Percentiles rank a stretch among this genome's conserved stretches.
phyloP scores from a whole-genome alignment of 2,888 invertebrate species.

The Caradrina clavipalpis region DNA sequence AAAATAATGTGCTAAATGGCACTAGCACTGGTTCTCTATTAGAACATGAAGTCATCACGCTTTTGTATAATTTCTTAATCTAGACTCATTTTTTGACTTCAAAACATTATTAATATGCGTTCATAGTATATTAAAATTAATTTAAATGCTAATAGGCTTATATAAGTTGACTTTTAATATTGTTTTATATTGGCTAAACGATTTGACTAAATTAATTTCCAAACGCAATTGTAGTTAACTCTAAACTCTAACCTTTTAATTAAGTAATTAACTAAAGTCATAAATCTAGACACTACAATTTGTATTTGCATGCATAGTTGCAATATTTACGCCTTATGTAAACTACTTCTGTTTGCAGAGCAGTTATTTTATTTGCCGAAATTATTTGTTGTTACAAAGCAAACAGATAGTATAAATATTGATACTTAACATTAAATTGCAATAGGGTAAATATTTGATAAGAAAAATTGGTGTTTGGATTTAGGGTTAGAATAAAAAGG shows the following conservation, averaged over 20 bases:
- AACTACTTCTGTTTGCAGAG: slow-evolving; percentile 3
- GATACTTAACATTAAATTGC: slow-evolving; percentile 5
- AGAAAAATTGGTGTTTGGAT: slow-evolving; percentile 15
- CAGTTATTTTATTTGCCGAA: slow-evolving; percentile 11
- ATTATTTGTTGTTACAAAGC: slow-evolving; percentile 17
- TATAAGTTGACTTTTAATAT: too few relatives aligned
- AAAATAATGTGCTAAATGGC: not conserved
- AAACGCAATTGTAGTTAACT: not conserved
- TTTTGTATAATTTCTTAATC: slow-evolving; percentile 6
- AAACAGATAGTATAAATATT: slow-evolving; percentile 34
- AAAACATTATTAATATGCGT: not conserved
- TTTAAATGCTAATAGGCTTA: slow-evolving; percentile 3
- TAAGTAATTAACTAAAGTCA: not conserved
- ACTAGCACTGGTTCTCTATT: not conserved
- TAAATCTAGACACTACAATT: not conserved
- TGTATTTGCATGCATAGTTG: not conserved
- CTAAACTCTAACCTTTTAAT: slow-evolving; percentile 1
- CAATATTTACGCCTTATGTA: not conserved
- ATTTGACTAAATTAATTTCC: slow-evolving; percentile 10
- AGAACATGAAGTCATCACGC: slow-evolving; percentile 2
- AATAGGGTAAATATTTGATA: slow-evolving; percentile 25
- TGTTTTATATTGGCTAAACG: not conserved
- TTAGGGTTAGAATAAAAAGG: slow-evolving; percentile 11
- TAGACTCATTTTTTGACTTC: not conserved
- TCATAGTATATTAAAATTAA: not conserved